Base-by-base conservation (phyloP, 2,888 invertebrate species). In the Helleia helle region DNA sequence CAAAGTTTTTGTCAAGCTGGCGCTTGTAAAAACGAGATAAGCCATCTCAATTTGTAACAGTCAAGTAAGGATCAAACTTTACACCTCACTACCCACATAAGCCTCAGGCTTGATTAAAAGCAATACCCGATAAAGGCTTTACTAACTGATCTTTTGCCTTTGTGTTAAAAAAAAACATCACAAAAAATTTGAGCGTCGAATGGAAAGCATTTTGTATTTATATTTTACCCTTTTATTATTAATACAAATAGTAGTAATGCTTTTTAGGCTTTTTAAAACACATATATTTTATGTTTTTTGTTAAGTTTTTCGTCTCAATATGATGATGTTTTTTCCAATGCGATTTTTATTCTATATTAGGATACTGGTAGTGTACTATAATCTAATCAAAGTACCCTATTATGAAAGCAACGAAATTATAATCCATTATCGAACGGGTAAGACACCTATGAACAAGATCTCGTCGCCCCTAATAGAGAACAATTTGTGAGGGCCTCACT, bases 381-480 rank as follows among this genome's bases (percentile, higher is more conserved):
- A n/a, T n/a, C n/a, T n/a, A n/a, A n/a, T n/a, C n/a, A n/a, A n/a
- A n/a, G n/a, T n/a, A n/a, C n/a, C n/a, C n/a, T n/a, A n/a, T n/a
- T n/a, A n/a, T n/a, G n/a, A n/a, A n/a, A n/a, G n/a, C n/a, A n/a
- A 31, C 15, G 11, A 11, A 31, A 31, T 31, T 17, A 62, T 66
- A 64, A 64, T 62, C 65, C 58, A 61, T 62, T 58, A 65, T 59
- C 64, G 64, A 51, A 49, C 48, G 52, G 54, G 53, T 56, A 65
- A 65, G 65, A 62, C 53, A 58, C 50, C 55, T 61, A 56, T 57
- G 50, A 54, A 77, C 83, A 81, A 81, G 77, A 79, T 77, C 80
- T 81, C 80, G 65, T 79, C 76, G 71, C 67, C 59, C 52, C 62
- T 71, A 71, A 71, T 68, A 66, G 71, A 65, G 62, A 64, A 73